phyloP scores from a whole-genome alignment of 92 coral and sea anemone genomes.

The Porites cylindrica region DNA sequence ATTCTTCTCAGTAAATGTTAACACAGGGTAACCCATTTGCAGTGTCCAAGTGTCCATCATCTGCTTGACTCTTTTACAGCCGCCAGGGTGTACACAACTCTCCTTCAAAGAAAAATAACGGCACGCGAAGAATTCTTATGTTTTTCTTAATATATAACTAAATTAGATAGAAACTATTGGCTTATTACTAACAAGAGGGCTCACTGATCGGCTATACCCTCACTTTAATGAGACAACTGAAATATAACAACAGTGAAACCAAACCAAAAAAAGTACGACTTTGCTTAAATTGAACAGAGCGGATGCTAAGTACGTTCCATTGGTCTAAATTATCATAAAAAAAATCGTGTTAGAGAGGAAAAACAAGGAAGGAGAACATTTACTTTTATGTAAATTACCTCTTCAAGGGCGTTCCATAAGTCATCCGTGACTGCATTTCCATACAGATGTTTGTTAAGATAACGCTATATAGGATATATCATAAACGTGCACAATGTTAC shows the following conservation, averaged over 20 bases:
- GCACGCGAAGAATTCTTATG: background rate
- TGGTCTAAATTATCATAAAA: too few relatives aligned
- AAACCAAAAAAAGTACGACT: too few relatives aligned
- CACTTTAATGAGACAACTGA: too few relatives aligned
- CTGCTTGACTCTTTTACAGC: constrained; percentile 65
- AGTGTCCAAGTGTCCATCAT: constrained; percentile 96
- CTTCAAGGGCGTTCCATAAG: constrained; percentile 85
- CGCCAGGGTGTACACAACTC: constrained; percentile 47
- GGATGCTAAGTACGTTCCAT: too few relatives aligned
- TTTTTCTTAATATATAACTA: background rate
- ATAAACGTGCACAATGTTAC: too few relatives aligned
- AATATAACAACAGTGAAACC: too few relatives aligned
- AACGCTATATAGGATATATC: constrained; percentile 50
- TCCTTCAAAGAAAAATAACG: constrained; percentile 36
- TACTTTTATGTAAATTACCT: constrained; percentile 38
- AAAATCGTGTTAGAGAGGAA: too few relatives aligned
- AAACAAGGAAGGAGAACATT: too few relatives aligned
- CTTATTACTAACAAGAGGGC: too few relatives aligned
- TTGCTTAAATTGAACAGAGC: too few relatives aligned
- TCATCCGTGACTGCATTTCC: constrained; percentile 89
- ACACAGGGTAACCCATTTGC: constrained; percentile 91
- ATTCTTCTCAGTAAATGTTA: constrained; percentile 44
- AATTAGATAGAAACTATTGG: too few relatives aligned
- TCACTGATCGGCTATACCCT: too few relatives aligned
- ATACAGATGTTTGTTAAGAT: constrained; percentile 78